These are phyloP conservation scores for Serripes groenlandicus DNA, from an alignment of 2,888 invertebrate species.

Conservation along the genomic window DNA sequence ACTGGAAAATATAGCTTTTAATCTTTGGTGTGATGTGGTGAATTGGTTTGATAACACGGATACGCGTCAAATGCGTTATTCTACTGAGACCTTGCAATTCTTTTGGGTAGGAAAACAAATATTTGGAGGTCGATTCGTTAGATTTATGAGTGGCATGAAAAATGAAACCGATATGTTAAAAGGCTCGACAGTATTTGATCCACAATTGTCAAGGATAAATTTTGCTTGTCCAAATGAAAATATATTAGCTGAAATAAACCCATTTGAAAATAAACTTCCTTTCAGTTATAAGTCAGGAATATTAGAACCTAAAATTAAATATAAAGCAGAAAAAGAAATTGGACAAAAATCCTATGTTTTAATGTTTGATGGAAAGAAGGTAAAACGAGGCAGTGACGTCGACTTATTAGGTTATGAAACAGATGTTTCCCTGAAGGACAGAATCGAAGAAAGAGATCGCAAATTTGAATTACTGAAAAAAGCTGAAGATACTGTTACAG, in stretches of 20 bases:
- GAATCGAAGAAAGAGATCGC: too few relatives aligned
- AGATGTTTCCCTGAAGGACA: too few relatives aligned
- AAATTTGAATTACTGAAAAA: too few relatives aligned
- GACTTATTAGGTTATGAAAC: background rate
- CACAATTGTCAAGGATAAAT: background rate
- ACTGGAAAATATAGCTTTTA: background rate
- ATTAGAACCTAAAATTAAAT: background rate
- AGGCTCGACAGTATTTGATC: background rate
- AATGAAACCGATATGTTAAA: background rate
- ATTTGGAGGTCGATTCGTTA: background rate
- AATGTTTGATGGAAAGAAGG: background rate
- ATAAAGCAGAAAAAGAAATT: background rate
- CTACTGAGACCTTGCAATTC: background rate
- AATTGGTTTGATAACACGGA: background rate
- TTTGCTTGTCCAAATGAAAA: background rate
- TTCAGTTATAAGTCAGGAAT: too few relatives aligned
- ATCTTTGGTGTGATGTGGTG: background rate
- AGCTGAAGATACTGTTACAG: too few relatives aligned
- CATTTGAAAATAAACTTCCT: background rate
- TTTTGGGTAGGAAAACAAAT: background rate
- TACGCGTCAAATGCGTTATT: background rate
- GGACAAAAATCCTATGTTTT: background rate
- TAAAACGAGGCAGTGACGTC: slow-evolving; percentile 2
- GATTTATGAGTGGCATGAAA: background rate
- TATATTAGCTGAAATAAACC: background rate